These are phyloP conservation scores for Agelastica alni DNA, from an alignment of 2,888 invertebrate genomes.

Conservation along the genomic window DNA sequence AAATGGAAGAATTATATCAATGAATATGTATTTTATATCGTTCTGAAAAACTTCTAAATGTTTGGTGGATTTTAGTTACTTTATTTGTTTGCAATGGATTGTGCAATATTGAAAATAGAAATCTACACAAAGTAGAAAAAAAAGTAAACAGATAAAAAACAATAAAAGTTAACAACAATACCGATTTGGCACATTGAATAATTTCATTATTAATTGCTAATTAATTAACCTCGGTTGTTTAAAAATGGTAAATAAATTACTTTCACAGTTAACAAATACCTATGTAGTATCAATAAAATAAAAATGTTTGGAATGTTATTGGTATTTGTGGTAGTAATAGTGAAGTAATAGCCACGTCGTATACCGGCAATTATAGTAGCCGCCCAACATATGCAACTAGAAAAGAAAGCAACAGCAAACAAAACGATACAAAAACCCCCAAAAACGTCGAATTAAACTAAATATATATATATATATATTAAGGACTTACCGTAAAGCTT, in stretches of 20 bases:
- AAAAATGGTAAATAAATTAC: constrained; percentile 21
- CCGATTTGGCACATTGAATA: constrained; percentile 1
- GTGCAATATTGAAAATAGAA: constrained; percentile 10
- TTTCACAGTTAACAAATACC: constrained; percentile 22
- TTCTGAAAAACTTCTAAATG: too few species aligned
- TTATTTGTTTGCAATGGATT: constrained; percentile 5
- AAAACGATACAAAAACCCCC: not conserved
- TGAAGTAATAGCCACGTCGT: constrained; percentile 22
- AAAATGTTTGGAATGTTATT: constrained; percentile 21
- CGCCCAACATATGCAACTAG: constrained; percentile 23
- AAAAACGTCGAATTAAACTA: too few species aligned
- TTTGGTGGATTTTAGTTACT: too few species aligned
- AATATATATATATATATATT: not conserved
- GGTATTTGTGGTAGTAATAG: constrained; percentile 12
- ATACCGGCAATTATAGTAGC: constrained; percentile 16
- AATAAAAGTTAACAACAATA: not conserved
- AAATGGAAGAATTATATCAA: too few species aligned
- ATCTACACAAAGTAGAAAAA: not conserved
- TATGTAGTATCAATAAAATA: constrained; percentile 16
- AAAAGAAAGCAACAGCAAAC: constrained; percentile 9
- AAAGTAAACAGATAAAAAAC: not conserved
- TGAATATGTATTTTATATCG: too few species aligned
- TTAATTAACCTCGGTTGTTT: not conserved
- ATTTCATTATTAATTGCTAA: not conserved
- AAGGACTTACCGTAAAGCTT: constrained; percentile 48